Evolutionary conservation across 1,140 invertebrate species (phyloP).

Genomic region (Leptoteleia sp.): DNA sequence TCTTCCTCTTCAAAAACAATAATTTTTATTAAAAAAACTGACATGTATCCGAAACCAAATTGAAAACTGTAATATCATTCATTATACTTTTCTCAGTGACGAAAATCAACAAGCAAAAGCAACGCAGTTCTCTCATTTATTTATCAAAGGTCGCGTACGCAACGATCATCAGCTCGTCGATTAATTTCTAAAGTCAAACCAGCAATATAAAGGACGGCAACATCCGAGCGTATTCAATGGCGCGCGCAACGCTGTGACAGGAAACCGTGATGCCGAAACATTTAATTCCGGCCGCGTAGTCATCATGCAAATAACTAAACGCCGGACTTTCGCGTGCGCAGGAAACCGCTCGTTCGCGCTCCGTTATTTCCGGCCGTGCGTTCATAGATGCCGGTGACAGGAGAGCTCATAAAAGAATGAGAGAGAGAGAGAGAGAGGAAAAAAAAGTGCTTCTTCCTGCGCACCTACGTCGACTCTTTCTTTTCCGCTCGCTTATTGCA

Average conservation of each 20-base stretch:
- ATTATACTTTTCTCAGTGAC: too few species aligned
- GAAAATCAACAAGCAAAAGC: too few species aligned
- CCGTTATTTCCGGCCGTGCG: slow-evolving; percentile 76
- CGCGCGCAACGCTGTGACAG: slow-evolving; percentile 44
- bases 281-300: slow-evolving; percentile 68
- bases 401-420: slow-evolving; percentile 25
- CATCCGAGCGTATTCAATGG: slow-evolving; percentile 44
- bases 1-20: too few species aligned
- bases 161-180: too few species aligned
- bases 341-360: slow-evolving; percentile 74
- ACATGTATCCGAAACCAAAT: too few species aligned
- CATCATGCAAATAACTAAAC: slow-evolving; percentile 61
- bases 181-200: slow-evolving; percentile 4
- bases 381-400: slow-evolving; percentile 55
- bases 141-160: too few species aligned
- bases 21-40: too few species aligned
- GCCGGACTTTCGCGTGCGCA: slow-evolving; percentile 53
- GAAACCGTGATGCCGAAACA: slow-evolving; percentile 55
- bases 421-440: too few species aligned
- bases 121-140: too few species aligned
- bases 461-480: slow-evolving; percentile 11
- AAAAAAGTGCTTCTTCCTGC: too few species aligned
- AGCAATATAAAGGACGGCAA: slow-evolving; percentile 26
- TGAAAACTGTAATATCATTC: too few species aligned
- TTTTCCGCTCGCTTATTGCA: too few species aligned